Evolutionary conservation across 2,113 vertebrate genomes (phyloP).

Genomic region (Platysternon megacephalum): DNA sequence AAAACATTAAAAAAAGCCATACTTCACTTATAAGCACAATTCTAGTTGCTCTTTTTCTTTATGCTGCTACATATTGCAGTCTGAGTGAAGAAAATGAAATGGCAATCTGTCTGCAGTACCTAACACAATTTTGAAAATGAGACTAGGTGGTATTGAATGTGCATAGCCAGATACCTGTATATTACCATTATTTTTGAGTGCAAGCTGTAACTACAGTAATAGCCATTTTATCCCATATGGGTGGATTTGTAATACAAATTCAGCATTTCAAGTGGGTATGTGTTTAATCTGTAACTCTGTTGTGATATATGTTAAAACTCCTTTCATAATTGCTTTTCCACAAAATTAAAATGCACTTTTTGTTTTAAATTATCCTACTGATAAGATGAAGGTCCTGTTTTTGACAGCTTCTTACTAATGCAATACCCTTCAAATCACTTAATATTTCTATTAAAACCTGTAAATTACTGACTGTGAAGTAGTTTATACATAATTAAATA

Average conservation of each 20-base stretch:
- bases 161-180: neutral
- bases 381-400: neutral
- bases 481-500: constrained; percentile 50
- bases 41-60: neutral
- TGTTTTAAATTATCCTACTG: neutral
- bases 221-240: neutral
- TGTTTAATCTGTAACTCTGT: neutral
- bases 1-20: neutral
- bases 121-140: neutral
- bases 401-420: constrained; percentile 7
- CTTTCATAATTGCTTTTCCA: neutral
- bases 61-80: neutral
- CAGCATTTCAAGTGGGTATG: neutral
- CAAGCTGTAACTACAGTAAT: neutral
- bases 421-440: neutral
- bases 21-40: neutral
- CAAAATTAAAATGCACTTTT: neutral
- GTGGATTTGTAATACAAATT: neutral
- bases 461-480: constrained; percentile 19
- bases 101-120: neutral
- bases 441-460: constrained; percentile 22
- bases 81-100: neutral
- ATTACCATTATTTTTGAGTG: neutral
- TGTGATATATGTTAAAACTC: neutral
- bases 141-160: accelerated